Evolutionary conservation across 2,113 vertebrate species (phyloP).

Genomic region (Myotis brandtii): DNA sequence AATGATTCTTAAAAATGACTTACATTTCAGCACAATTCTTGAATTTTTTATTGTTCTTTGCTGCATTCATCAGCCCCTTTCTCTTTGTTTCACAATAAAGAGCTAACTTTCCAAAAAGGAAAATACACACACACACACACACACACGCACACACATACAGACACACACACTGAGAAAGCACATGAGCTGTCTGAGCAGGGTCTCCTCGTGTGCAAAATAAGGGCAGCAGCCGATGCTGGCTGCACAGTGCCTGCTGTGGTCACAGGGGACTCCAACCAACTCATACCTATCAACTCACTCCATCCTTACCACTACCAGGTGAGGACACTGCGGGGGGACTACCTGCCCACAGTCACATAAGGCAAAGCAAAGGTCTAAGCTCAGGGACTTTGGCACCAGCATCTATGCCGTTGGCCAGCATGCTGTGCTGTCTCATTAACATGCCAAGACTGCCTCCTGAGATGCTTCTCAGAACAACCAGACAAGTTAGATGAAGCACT

Average conservation of each 20-base stretch:
- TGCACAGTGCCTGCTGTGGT: fast-evolving
- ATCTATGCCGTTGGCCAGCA: not conserved
- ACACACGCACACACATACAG: too few relatives aligned
- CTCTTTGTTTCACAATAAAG: not conserved
- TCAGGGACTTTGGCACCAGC: not conserved
- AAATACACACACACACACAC: not conserved
- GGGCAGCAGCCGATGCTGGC: too few relatives aligned
- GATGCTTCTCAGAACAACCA: not conserved
- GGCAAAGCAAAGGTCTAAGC: not conserved
- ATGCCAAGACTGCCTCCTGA: not conserved
- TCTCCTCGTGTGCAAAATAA: not conserved
- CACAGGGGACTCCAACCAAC: fast-evolving
- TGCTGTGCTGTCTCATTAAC: not conserved
- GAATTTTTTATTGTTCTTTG: not conserved
- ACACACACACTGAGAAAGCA: not conserved
- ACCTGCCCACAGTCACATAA: not conserved
- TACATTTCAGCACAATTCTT: not conserved
- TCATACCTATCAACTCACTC: not conserved
- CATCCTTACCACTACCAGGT: fast-evolving
- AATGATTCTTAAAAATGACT: conserved; percentile 1
- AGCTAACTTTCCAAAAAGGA: not conserved
- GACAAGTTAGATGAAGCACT: not conserved
- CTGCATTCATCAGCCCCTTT: not conserved
- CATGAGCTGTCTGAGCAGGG: not conserved
- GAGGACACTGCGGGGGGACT: too few relatives aligned